A percentile compares a stretch with the other conserved stretches of the same genome.
Evolutionary conservation across 2,888 invertebrate genomes (phyloP).

Genomic region (Stenotaenia linearis): DNA sequence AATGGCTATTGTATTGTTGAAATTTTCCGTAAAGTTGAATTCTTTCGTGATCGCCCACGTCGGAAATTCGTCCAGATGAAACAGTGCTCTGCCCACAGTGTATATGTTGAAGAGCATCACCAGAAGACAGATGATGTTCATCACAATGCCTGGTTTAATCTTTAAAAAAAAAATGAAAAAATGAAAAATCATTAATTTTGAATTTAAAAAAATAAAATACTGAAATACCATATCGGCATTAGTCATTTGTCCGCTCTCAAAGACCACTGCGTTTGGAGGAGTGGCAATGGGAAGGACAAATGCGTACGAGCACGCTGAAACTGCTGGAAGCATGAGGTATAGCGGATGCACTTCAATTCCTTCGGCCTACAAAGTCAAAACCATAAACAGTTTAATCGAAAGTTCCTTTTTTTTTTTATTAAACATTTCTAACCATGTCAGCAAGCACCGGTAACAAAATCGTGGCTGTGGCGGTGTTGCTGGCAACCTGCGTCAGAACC

Average conservation of each 20-base stretch:
- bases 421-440: constrained; percentile 51
- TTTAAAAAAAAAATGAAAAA: constrained; percentile 43
- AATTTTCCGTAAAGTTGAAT: neutral
- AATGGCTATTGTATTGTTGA: neutral
- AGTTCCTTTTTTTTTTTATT: neutral
- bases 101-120: constrained; percentile 67
- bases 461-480: constrained; percentile 85
- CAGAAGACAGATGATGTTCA: constrained; percentile 66
- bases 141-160: constrained; percentile 70
- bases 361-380: constrained; percentile 55
- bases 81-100: constrained; percentile 66
- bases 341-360: constrained; percentile 72
- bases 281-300: constrained; percentile 91
- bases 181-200: neutral
- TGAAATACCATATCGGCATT: constrained; percentile 67
- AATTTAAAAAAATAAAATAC: neutral
- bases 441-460: constrained; percentile 77
- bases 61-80: constrained; percentile 58
- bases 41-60: constrained; percentile 53
- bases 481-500: constrained; percentile 79
- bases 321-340: constrained; percentile 81
- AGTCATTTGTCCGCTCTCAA: constrained; percentile 72
- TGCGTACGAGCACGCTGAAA: constrained; percentile 80
- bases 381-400: neutral
- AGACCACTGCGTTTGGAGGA: constrained; percentile 90